Evolutionary conservation across 1,140 invertebrate genomes (phyloP).

Genomic region (Atta cephalotes): DNA sequence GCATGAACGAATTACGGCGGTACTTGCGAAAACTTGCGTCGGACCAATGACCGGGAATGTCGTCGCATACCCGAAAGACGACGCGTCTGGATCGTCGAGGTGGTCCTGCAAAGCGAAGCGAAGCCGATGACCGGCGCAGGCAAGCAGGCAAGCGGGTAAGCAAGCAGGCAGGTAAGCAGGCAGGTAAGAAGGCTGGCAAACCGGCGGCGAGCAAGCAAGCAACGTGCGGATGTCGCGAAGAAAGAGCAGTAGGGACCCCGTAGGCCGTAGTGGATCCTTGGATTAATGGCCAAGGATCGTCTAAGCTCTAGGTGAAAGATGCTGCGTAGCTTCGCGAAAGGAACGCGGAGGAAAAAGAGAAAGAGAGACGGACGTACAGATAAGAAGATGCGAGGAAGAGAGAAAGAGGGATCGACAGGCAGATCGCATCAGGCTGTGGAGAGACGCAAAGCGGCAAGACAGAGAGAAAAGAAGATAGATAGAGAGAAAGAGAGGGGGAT

Average conservation of each 20-base stretch:
- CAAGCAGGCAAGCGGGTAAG: background rate
- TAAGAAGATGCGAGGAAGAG: slow-evolving; percentile 8
- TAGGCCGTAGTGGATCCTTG: slow-evolving; percentile 45
- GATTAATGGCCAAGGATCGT: slow-evolving; percentile 73
- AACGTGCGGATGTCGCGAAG: slow-evolving; percentile 28
- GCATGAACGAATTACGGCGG: slow-evolving; percentile 41
- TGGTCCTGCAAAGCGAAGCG: slow-evolving; percentile 50
- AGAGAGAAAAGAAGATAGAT: slow-evolving; percentile 27
- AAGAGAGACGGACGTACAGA: background rate
- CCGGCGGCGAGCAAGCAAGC: background rate
- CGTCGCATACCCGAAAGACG: slow-evolving; percentile 62
- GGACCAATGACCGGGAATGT: slow-evolving; percentile 62
- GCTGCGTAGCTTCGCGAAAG: slow-evolving; percentile 68
- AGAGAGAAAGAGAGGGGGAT: slow-evolving; percentile 49
- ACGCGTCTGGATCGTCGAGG: slow-evolving; percentile 63
- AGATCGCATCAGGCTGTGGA: slow-evolving; percentile 21
- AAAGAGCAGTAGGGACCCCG: slow-evolving; percentile 55
- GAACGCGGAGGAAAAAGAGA: slow-evolving; percentile 49
- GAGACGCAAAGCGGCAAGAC: slow-evolving; percentile 36
- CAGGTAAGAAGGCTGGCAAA: background rate
- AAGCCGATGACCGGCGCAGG: slow-evolving; percentile 52
- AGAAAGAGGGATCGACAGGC: background rate
- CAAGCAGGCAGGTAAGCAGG: background rate
- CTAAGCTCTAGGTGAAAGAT: slow-evolving; percentile 74
- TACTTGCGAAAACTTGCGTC: slow-evolving; percentile 53